phyloP scores from a whole-genome alignment of 2,797 vertebrate species.

The Rallus crepitans region DNA sequence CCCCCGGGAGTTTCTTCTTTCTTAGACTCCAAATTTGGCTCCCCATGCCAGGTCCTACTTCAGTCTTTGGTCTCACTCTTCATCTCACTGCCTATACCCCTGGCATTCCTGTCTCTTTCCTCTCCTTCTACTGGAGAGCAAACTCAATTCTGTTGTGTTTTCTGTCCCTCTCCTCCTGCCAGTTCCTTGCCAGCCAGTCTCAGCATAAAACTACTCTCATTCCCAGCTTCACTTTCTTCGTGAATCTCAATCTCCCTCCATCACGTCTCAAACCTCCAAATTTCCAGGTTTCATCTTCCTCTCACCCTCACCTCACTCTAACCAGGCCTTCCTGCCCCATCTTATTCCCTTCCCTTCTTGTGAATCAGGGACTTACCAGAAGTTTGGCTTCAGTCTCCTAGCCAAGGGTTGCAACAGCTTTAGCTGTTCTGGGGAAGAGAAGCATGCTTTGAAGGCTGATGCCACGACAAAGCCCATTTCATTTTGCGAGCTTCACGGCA shows the following conservation, averaged over 20 bases:
- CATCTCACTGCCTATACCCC: background rate
- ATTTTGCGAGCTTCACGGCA: background rate
- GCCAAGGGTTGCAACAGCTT: background rate
- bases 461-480: background rate
- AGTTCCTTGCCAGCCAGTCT: background rate
- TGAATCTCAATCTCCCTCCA: background rate
- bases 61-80: background rate
- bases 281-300: background rate
- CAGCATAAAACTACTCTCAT: background rate
- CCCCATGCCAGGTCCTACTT: background rate
- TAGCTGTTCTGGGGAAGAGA: background rate
- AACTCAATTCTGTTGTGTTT: background rate
- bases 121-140: background rate
- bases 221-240: background rate
- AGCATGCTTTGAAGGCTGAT: background rate
- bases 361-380: background rate
- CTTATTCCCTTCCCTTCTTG: background rate
- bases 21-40: background rate
- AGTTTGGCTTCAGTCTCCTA: background rate
- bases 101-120: background rate
- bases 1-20: background rate
- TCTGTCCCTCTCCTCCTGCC: background rate
- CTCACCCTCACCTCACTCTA: background rate
- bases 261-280: background rate
- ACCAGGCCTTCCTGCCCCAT: background rate